Evolutionary conservation across 2,888 invertebrate genomes (phyloP).

Genomic region (Pristionchus fissidentatus): DNA sequence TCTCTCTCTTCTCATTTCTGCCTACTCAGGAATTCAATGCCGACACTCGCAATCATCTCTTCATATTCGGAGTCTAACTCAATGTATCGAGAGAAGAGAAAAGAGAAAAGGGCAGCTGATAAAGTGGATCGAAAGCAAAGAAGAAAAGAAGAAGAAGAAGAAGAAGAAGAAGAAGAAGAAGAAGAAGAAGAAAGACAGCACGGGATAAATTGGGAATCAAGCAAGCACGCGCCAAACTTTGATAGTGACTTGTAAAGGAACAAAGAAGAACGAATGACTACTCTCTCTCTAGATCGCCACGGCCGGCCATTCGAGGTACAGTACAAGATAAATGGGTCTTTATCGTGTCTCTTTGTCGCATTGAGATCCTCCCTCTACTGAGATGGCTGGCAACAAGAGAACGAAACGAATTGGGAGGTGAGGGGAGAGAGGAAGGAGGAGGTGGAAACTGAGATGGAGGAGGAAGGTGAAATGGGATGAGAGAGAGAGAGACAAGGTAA

Average conservation of each 20-base stretch:
- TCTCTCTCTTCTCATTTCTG: background rate
- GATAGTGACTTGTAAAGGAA: slow-evolving; percentile 33
- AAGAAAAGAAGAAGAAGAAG: background rate
- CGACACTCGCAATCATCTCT: slow-evolving; percentile 41
- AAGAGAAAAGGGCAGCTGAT: slow-evolving; percentile 37
- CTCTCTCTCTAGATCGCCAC: background rate
- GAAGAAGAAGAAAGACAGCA: background rate
- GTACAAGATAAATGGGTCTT: slow-evolving; percentile 33
- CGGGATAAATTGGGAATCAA: background rate
- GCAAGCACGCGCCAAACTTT: slow-evolving; percentile 13
- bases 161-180: background rate
- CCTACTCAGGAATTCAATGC: slow-evolving; percentile 20
- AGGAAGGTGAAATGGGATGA: slow-evolving; percentile 14
- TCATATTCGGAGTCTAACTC: slow-evolving; percentile 37
- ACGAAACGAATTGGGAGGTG: background rate
- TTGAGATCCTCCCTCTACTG: background rate
- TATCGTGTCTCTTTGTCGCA: slow-evolving; percentile 41
- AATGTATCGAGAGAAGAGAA: slow-evolving; percentile 36
- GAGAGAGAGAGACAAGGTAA: slow-evolving; percentile 1
- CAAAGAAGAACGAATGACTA: slow-evolving; percentile 7
- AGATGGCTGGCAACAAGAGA: slow-evolving; percentile 33
- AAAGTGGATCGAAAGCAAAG: background rate
- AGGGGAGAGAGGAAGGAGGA: background rate
- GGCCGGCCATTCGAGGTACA: background rate
- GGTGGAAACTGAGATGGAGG: background rate